Conservation (phyloP, 2,888 invertebrate genomes). For the Aphodius granarius region DNA sequence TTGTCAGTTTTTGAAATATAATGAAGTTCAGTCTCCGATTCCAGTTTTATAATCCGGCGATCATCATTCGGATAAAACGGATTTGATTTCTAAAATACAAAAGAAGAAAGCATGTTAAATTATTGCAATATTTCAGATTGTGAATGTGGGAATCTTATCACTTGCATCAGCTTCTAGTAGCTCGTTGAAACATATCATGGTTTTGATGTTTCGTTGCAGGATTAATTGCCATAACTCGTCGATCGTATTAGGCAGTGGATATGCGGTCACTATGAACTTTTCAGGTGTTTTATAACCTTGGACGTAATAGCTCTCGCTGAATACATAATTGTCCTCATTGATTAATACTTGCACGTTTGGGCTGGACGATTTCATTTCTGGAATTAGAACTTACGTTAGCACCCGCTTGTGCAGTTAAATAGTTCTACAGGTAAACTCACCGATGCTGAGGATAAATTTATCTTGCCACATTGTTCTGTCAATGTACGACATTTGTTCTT, state of each 20-base stretch:
- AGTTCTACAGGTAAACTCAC: background rate
- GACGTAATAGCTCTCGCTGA: background rate
- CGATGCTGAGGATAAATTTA: conserved; percentile 34
- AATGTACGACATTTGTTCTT: conserved; percentile 47
- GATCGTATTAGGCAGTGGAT: conserved; percentile 52
- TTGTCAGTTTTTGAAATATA: background rate
- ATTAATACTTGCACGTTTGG: background rate
- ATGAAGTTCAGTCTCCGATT: background rate
- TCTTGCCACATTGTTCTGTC: conserved; percentile 52
- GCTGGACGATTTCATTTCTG: background rate
- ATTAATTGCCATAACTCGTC: conserved; percentile 56
- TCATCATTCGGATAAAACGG: background rate
- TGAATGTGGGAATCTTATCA: conserved; percentile 21
- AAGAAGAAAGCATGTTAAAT: background rate
- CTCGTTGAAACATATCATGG: conserved; percentile 52
- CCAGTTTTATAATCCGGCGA: background rate
- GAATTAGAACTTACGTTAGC: background rate
- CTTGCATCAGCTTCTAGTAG: conserved; percentile 47
- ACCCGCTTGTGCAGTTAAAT: too few relatives aligned
- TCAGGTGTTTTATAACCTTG: background rate
- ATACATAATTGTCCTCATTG: background rate
- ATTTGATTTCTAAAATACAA: background rate
- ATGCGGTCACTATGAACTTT: conserved; percentile 53
- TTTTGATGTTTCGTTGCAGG: conserved; percentile 47
- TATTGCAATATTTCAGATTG: too few relatives aligned